phyloP scores from a whole-genome alignment of 2,113 vertebrate species.

The Hippoglossus stenolepis region DNA sequence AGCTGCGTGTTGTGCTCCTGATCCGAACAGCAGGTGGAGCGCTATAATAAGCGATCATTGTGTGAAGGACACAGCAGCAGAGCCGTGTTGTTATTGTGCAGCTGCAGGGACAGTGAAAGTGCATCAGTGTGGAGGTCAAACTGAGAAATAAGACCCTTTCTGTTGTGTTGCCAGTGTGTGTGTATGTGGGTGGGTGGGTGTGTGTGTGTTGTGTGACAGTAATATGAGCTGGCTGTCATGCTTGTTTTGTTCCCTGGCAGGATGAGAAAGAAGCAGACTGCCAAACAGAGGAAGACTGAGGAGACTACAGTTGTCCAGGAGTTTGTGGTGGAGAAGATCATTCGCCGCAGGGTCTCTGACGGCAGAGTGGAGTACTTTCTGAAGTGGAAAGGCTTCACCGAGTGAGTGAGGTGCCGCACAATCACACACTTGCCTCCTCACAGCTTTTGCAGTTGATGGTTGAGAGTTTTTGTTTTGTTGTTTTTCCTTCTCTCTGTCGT shows the following conservation, averaged over 20 bases:
- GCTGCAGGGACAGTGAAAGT: neutral
- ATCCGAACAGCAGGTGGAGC: constrained; percentile 71
- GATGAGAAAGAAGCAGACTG: constrained; percentile 99
- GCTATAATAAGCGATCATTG: constrained; percentile 45
- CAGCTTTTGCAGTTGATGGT: neutral
- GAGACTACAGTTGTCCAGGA: constrained; percentile 92
- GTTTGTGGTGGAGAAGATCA: constrained; percentile 97
- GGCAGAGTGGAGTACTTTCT: constrained; percentile 98
- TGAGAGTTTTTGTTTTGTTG: no score
- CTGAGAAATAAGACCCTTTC: neutral
- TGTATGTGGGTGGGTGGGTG: no score
- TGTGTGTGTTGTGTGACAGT: neutral
- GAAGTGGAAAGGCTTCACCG: constrained; percentile 99
- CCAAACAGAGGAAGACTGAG: constrained; percentile 97
- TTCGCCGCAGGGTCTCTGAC: constrained; percentile 91
- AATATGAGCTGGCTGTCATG: neutral
- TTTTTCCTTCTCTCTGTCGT: no score
- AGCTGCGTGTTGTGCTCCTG: constrained; percentile 1
- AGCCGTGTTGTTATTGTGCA: neutral
- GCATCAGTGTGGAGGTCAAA: neutral
- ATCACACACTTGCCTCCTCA: neutral
- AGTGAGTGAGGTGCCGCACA: constrained; percentile 84
- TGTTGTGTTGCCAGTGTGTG: neutral
- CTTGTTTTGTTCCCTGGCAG: constrained; percentile 76
- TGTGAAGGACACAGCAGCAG: constrained; percentile 41